A percentile compares a stretch with the other conserved stretches of the same genome.
Conservation (phyloP, 2,797 vertebrate genomes). For the Ambastaia sidthimunki region DNA sequence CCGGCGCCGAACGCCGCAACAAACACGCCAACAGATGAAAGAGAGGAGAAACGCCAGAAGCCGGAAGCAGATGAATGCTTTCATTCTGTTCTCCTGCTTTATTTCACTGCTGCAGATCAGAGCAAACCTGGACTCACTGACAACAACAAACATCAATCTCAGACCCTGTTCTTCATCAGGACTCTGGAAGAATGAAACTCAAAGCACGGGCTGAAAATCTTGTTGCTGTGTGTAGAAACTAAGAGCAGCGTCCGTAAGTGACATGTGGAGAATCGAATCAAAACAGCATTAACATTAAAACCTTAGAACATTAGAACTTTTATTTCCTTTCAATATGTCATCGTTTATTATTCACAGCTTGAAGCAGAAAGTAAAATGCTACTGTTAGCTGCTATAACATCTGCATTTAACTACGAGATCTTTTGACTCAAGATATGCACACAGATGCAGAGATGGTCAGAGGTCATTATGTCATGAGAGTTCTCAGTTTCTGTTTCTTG, state of each 20-base stretch:
- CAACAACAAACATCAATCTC: slow-evolving; percentile 17
- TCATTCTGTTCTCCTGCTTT: slow-evolving; percentile 28
- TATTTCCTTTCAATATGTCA: background rate
- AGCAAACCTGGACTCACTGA: slow-evolving; percentile 23
- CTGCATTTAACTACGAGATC: no score
- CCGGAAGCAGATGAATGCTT: slow-evolving; percentile 6
- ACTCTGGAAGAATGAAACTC: background rate
- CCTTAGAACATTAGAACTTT: no score
- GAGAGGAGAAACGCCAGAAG: background rate
- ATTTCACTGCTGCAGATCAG: slow-evolving; percentile 17
- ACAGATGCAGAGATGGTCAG: background rate
- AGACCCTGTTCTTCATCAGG: background rate
- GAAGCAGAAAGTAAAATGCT: background rate
- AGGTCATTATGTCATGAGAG: background rate
- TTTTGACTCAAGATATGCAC: background rate
- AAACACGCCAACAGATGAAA: slow-evolving; percentile 47
- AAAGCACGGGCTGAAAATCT: background rate
- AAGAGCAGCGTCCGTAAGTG: background rate
- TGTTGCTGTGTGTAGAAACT: slow-evolving; percentile 2
- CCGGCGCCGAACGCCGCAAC: background rate
- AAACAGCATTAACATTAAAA: slow-evolving; percentile 12
- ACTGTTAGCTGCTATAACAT: no score
- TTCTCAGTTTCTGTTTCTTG: background rate
- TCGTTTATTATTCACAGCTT: background rate
- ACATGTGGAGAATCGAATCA: no score